A percentile compares a stretch with the other conserved stretches of the same genome.
These are phyloP conservation scores for Blennius ocellaris DNA, from an alignment of 2,113 vertebrate species.

Conservation along the genomic window DNA sequence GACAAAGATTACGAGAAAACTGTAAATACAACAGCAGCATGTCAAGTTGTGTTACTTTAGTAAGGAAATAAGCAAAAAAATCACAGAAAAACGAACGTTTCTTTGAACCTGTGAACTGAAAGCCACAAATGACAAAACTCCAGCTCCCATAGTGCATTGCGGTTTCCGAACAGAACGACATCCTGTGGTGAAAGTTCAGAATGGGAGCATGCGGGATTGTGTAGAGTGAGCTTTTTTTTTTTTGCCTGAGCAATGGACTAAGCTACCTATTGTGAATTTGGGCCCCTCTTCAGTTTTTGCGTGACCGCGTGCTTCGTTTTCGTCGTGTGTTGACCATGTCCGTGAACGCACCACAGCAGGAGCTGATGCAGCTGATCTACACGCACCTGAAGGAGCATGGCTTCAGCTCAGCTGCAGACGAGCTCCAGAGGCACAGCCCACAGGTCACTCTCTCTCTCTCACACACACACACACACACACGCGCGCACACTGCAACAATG, in stretches of 20 bases:
- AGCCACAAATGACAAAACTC: conserved; percentile 21
- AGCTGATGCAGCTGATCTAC: conserved; percentile 76
- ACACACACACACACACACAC: conserved; percentile 1
- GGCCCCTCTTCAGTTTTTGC: conserved; percentile 2
- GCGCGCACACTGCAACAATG: neutral
- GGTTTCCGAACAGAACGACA: conserved; percentile 17
- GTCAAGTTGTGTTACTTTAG: too few relatives aligned
- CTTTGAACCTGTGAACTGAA: too few relatives aligned
- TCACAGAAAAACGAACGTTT: too few relatives aligned
- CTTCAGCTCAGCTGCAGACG: conserved; percentile 78
- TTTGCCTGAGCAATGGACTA: conserved; percentile 23
- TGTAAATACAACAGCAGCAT: too few relatives aligned
- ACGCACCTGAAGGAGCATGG: conserved; percentile 80
- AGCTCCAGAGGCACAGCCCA: conserved; percentile 74
- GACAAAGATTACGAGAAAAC: too few relatives aligned
- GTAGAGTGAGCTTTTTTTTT: neutral
- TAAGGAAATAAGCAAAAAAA: too few relatives aligned
- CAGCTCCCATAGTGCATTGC: conserved; percentile 74
- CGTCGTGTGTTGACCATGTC: conserved; percentile 61
- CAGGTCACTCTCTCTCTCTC: conserved; percentile 67
- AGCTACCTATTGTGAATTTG: neutral
- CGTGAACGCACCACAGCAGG: conserved; percentile 55
- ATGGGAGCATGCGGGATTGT: conserved; percentile 46
- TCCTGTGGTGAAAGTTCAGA: conserved; percentile 65
- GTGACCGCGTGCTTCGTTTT: too few relatives aligned